Conservation (phyloP, 2,888 invertebrate species). For the Zaprionus lineosus region DNA sequence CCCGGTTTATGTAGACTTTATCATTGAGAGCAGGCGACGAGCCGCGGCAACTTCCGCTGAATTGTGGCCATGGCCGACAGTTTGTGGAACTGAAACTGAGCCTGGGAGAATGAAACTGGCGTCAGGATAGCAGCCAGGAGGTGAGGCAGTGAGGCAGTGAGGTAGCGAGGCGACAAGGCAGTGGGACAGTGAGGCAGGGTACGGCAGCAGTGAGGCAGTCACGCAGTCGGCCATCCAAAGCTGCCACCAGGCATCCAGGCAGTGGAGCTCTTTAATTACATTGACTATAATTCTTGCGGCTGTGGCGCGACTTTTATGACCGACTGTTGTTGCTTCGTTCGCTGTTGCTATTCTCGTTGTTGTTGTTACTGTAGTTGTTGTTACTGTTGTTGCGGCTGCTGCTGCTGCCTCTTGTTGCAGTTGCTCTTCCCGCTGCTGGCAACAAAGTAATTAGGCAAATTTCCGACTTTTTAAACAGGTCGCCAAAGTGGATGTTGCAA, state of each 20-base stretch:
- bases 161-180: not conserved
- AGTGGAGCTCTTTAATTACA: slow-evolving; percentile 80
- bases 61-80: slow-evolving; percentile 58
- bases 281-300: slow-evolving; percentile 79
- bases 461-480: slow-evolving; percentile 76
- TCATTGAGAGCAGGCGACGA: slow-evolving; percentile 70
- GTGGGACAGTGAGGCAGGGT: slow-evolving; percentile 13
- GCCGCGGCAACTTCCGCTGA: slow-evolving; percentile 68
- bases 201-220: too few species aligned
- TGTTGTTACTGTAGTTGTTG: slow-evolving; percentile 14
- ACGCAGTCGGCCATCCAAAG: too few species aligned
- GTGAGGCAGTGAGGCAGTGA: slow-evolving; percentile 1
- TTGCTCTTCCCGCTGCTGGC: slow-evolving; percentile 52
- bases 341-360: slow-evolving; percentile 23
- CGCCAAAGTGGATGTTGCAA: slow-evolving; percentile 42
- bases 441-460: slow-evolving; percentile 79
- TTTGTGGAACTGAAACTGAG: slow-evolving; percentile 39
- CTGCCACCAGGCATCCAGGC: too few species aligned
- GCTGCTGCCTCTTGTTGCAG: slow-evolving; percentile 11
- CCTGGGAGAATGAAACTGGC: slow-evolving; percentile 1
- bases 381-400: slow-evolving; percentile 18
- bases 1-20: slow-evolving; percentile 76
- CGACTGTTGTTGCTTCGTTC: slow-evolving; percentile 36
- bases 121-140: not conserved
- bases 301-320: slow-evolving; percentile 74